These are phyloP conservation scores for Morpho helenor DNA, from an alignment of 2,888 invertebrate species.

Conservation along the genomic window DNA sequence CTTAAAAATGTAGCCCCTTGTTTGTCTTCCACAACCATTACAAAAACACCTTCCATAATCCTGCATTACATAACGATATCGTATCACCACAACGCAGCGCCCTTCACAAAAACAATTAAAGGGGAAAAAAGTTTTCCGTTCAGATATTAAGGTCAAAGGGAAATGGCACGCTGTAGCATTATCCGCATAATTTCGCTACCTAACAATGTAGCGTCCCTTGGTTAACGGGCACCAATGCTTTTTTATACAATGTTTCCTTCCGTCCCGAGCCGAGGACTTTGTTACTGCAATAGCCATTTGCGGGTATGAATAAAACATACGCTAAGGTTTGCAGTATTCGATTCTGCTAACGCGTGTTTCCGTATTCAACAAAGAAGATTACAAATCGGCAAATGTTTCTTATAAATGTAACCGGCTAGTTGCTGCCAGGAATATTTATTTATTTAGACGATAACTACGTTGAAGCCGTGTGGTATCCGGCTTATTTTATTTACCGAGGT, in stretches of 20 bases:
- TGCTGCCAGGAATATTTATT: neutral
- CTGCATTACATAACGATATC: neutral
- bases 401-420: neutral
- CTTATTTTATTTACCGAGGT: too few relatives aligned
- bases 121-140: constrained; percentile 23
- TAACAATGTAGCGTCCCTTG: constrained; percentile 48
- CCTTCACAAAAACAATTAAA: constrained; percentile 21
- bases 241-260: constrained; percentile 39
- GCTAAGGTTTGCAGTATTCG: constrained; percentile 56
- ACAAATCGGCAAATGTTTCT: constrained; percentile 16
- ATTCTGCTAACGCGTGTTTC: constrained; percentile 41
- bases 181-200: constrained; percentile 51
- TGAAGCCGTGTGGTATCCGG: too few relatives aligned
- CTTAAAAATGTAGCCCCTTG: too few relatives aligned
- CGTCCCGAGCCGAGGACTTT: constrained; percentile 36
- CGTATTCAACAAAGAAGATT: constrained; percentile 19
- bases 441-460: too few relatives aligned
- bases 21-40: too few relatives aligned
- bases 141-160: constrained; percentile 40
- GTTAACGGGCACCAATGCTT: constrained; percentile 42
- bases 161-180: constrained; percentile 45
- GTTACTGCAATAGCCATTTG: constrained; percentile 66
- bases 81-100: constrained; percentile 6
- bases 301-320: constrained; percentile 66
- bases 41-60: constrained; percentile 2